These are phyloP conservation scores for Masticophis lateralis DNA, from an alignment of 2,797 vertebrate genomes.

Conservation along the genomic window DNA sequence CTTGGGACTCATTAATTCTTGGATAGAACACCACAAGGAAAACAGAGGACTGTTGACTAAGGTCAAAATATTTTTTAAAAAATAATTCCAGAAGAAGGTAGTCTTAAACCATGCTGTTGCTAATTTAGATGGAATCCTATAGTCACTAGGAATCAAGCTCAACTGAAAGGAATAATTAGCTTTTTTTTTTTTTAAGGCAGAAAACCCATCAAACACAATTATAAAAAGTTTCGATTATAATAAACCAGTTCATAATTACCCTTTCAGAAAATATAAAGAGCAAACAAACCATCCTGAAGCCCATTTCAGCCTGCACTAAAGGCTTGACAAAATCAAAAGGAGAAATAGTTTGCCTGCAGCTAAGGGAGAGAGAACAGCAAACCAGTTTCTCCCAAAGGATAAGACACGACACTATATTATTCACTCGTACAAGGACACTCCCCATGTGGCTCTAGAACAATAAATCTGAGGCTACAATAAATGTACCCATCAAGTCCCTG, in stretches of 20 bases:
- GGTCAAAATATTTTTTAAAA: neutral
- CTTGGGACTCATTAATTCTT: neutral
- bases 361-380: neutral
- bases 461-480: neutral
- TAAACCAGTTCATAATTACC: neutral
- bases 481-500: neutral
- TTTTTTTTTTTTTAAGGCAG: neutral
- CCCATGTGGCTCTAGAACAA: neutral
- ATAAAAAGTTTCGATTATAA: neutral
- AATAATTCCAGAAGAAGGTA: neutral
- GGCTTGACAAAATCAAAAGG: neutral
- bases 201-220: neutral
- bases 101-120: neutral
- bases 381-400: neutral
- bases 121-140: neutral
- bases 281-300: neutral
- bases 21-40: neutral
- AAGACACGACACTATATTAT: neutral
- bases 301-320: neutral
- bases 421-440: neutral
- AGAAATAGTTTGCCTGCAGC: neutral
- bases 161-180: neutral
- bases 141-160: neutral
- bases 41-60: neutral
- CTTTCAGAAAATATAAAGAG: neutral